These are phyloP conservation scores for Trematomus loennbergii DNA, from an alignment of 2,113 vertebrate genomes.

Conservation along the genomic window DNA sequence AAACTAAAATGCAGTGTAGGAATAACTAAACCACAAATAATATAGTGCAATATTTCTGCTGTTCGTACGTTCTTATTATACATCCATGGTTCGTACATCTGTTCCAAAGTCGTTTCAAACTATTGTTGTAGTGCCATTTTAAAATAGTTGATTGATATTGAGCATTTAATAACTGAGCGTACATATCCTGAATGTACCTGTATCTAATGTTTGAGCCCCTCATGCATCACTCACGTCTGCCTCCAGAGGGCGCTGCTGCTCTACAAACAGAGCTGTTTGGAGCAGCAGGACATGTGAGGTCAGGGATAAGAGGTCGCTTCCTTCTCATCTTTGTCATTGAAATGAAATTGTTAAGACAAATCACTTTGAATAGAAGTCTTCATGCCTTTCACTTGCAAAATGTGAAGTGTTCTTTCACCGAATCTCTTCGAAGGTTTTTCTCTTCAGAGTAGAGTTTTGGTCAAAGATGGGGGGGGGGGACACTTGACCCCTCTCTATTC, in stretches of 20 bases:
- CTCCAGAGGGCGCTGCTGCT: conserved; percentile 44
- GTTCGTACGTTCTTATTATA: too few relatives aligned
- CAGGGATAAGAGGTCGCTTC: neutral
- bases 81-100: too few relatives aligned
- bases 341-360: neutral
- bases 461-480: neutral
- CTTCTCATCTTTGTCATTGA: neutral
- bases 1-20: neutral
- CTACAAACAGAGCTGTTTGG: neutral
- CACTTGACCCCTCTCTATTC: neutral
- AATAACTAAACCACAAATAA: neutral
- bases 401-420: neutral
- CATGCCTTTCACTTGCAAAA: neutral
- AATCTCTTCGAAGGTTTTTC: neutral
- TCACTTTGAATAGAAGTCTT: neutral
- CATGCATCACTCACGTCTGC: neutral
- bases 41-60: too few relatives aligned
- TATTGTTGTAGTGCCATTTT: too few relatives aligned
- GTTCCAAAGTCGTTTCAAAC: too few relatives aligned
- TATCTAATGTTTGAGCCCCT: neutral
- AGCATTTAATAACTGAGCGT: too few relatives aligned
- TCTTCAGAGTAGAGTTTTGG: neutral
- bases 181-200: too few relatives aligned
- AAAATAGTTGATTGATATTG: too few relatives aligned
- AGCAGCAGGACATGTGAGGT: conserved; percentile 25